Conservation (phyloP, 2,797 vertebrate genomes). For the Florisuga fusca region DNA sequence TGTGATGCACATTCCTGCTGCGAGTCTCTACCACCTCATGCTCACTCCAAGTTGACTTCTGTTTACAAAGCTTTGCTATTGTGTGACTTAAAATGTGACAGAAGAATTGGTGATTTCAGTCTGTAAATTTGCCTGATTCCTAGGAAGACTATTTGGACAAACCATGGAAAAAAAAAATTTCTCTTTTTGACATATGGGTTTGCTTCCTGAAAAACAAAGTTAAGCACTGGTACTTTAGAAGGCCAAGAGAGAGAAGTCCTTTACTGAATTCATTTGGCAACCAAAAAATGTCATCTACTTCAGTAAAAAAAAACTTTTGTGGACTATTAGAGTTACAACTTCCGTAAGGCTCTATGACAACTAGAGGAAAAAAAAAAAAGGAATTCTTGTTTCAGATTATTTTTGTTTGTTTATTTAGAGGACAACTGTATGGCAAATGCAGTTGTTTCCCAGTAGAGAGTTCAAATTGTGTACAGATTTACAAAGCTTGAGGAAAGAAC, state of each 20-base stretch:
- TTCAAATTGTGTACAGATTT: constrained; percentile 61
- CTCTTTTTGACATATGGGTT: background rate
- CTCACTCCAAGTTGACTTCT: background rate
- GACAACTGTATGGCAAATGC: constrained; percentile 56
- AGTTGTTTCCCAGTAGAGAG: constrained; percentile 60
- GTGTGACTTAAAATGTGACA: background rate
- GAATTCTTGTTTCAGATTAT: constrained; percentile 1
- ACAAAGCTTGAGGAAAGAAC: constrained; percentile 57
- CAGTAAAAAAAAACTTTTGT: background rate
- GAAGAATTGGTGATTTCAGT: background rate
- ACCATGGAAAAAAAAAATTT: background rate
- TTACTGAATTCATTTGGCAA: background rate
- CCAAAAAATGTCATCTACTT: background rate
- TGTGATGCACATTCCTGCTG: background rate
- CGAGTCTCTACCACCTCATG: background rate
- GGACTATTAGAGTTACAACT: background rate
- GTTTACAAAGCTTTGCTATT: background rate
- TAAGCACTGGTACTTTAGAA: background rate
- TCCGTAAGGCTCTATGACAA: background rate
- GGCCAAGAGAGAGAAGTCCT: background rate
- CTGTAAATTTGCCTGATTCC: background rate
- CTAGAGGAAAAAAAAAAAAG: constrained; percentile 31
- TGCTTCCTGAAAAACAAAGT: background rate
- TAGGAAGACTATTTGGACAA: background rate
- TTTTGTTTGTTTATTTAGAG: constrained; percentile 47